Evolutionary conservation across 2,888 invertebrate species (phyloP).

Genomic region (Zeuzera pyrina): DNA sequence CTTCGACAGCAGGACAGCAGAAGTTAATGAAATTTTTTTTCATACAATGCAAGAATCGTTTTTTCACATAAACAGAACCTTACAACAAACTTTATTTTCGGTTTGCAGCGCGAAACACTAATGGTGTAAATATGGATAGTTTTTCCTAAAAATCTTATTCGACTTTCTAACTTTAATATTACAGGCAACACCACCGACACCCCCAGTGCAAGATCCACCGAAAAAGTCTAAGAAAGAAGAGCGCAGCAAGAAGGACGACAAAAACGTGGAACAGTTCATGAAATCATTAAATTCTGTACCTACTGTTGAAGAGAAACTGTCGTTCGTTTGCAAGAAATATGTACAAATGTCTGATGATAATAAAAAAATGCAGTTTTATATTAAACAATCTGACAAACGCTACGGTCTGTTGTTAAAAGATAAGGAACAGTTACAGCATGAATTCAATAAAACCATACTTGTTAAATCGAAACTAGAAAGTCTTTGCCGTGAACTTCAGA

Average conservation of each 20-base stretch:
- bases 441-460: conserved; percentile 86
- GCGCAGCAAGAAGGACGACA: conserved; percentile 66
- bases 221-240: conserved; percentile 59
- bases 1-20: no score
- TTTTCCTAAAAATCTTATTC: no score
- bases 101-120: no score
- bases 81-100: no score
- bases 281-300: conserved; percentile 72
- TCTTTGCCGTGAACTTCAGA: conserved; percentile 93
- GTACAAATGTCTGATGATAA: conserved; percentile 83
- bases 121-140: no score
- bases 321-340: conserved; percentile 82
- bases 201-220: conserved; percentile 26
- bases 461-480: conserved; percentile 89
- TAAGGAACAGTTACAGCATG: conserved; percentile 86
- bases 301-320: conserved; percentile 79
- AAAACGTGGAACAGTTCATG: conserved; percentile 77
- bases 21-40: no score
- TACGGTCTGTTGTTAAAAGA: conserved; percentile 77
- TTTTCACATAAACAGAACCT: no score
- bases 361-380: conserved; percentile 69
- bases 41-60: no score
- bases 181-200: conserved; percentile 32
- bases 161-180: conserved; percentile 20
- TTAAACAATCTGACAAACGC: conserved; percentile 76